Conservation (phyloP, 53 echinoderm and acorn worm species). For the Paracentrotus lividus region DNA sequence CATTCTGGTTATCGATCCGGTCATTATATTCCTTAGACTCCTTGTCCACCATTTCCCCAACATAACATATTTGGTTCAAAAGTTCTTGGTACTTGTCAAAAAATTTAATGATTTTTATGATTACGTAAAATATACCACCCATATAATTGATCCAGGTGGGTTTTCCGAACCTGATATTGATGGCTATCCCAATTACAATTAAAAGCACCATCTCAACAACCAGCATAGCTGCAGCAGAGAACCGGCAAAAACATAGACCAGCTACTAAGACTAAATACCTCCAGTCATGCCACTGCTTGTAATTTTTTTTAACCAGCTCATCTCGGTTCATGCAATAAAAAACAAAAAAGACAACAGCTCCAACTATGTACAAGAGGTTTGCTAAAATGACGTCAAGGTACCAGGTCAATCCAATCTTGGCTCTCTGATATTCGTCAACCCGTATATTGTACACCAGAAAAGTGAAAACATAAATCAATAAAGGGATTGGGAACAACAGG, state of each 20-base stretch:
- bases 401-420: not conserved
- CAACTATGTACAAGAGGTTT: slow-evolving; percentile 16
- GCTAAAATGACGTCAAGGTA: not conserved
- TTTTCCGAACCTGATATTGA: not conserved
- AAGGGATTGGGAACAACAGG: not conserved
- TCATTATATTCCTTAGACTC: too few relatives aligned
- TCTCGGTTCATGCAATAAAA: not conserved
- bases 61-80: not conserved
- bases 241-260: not conserved
- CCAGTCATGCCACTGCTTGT: not conserved
- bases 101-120: not conserved
- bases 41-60: slow-evolving; percentile 1
- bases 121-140: not conserved
- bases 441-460: not conserved
- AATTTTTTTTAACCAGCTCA: not conserved
- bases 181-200: slow-evolving; percentile 13
- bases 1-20: not conserved
- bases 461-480: not conserved
- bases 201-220: not conserved
- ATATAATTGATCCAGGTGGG: slow-evolving; percentile 35
- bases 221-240: slow-evolving; percentile 3
- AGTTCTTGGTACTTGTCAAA: slow-evolving; percentile 24
- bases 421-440: slow-evolving; percentile 3
- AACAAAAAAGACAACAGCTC: not conserved
- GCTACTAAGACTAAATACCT: not conserved